Evolutionary conservation across 2,113 vertebrate genomes (phyloP), one percentile per base, ranked within the genome.

Genomic region (Cariama cristata): DNA sequence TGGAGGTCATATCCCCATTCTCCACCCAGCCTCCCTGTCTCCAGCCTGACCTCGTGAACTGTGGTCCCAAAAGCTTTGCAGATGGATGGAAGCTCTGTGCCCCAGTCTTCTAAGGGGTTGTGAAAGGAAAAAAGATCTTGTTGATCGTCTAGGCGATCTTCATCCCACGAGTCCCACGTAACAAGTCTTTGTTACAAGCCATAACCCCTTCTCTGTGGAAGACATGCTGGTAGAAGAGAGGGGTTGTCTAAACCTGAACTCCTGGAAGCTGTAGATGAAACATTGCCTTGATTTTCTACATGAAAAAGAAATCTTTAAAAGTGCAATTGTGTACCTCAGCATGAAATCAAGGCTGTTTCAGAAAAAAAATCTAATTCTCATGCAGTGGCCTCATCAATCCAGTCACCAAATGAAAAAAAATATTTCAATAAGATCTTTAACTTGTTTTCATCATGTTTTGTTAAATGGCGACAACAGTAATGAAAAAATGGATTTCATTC

Each of bases 1-100:
- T 7, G 7, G 32, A 44, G 18, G 6, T 80, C 13, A 69, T 45
- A 53, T 16, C 21, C 33, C 7, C 0, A 0, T 69, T 68, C 60
- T 56, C 13, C 13, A 55, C 2, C 1, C 19, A 55, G 12, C 3
- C 8, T 86, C 32, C 42, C 28, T 63, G 20, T 80, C 49, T 76
- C 23, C 59, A 59, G 21, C 12, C 18, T 71, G 38, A 11, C 38
- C 38, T 58, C 4, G 8, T 35, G 32, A 15, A 67, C 21, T 5
- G 1, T n/a, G 21, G 5, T 86, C 28, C 44, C 15, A 64, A 56
- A 79, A 77, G 7, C 9, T 58, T n/a, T 72, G 22, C 14, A 79
- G 17, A 30, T n/a, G 17, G 50, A 38, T 49, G 33, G 10, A 17
- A 90, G 11, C 19, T 84, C 45, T 69, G 5, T 14, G 17, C 6